phyloP scores from a whole-genome alignment of 37 sponge, comb jelly and placozoan species.

The Hexactinellida sp. region DNA sequence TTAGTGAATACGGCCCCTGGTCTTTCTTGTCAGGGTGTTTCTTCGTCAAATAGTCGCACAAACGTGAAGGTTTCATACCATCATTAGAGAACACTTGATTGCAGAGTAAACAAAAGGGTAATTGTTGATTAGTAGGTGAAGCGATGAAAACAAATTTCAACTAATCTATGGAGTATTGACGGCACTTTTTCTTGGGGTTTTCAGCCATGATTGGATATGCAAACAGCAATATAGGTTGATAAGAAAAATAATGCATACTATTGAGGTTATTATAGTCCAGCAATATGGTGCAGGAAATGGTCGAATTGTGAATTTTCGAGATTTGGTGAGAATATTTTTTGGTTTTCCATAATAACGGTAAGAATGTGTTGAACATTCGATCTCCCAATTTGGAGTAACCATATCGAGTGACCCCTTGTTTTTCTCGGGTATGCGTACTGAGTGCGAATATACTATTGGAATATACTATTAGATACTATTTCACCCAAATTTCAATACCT shows the following conservation, averaged over 20 bases:
- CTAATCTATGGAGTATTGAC: slow-evolving; percentile 5
- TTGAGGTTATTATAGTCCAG: background rate
- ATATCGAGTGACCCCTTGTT: no score
- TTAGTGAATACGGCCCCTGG: no score
- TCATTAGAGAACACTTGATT: slow-evolving; percentile 12
- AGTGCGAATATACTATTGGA: no score
- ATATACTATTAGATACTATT: no score
- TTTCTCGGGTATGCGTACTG: no score
- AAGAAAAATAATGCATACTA: background rate
- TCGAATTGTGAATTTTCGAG: background rate
- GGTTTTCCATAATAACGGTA: no score
- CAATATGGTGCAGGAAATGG: background rate
- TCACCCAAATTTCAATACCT: no score
- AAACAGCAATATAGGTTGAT: no score
- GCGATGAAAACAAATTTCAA: background rate
- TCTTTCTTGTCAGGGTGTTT: slow-evolving; percentile 11
- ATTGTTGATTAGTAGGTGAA: slow-evolving; percentile 15
- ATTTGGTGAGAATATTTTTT: no score
- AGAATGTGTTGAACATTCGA: no score
- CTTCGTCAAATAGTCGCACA: background rate
- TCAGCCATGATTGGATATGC: background rate
- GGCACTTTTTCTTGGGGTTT: background rate
- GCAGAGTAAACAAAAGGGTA: slow-evolving; percentile 17
- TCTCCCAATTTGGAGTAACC: no score
- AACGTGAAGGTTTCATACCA: background rate